Conservation (phyloP, 2,113 vertebrate genomes). For the Nesogale talazaci region DNA sequence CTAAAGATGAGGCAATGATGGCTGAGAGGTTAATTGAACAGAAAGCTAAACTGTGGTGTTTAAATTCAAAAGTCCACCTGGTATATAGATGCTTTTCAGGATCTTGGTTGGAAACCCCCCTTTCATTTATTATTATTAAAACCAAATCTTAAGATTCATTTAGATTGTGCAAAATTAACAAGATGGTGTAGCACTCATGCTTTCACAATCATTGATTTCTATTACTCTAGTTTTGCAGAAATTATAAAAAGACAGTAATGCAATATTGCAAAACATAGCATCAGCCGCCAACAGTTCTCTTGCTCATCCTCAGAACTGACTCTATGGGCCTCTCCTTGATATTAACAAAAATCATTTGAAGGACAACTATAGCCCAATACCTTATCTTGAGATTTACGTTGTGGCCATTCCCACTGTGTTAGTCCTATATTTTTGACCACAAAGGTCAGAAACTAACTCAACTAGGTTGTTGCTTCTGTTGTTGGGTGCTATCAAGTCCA, state of each 20-base stretch:
- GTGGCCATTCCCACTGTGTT: background rate
- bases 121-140: slow-evolving; percentile 17
- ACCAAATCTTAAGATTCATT: slow-evolving; percentile 49
- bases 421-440: background rate
- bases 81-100: background rate
- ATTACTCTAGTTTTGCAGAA: background rate
- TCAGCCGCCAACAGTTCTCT: background rate
- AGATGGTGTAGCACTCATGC: background rate
- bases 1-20: background rate
- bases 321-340: background rate
- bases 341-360: background rate
- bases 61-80: slow-evolving; percentile 26
- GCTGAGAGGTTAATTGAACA: background rate
- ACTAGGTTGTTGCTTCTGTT: background rate
- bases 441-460: background rate
- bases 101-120: background rate
- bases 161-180: background rate
- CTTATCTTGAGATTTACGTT: background rate
- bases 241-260: background rate
- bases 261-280: slow-evolving; percentile 22
- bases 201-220: background rate
- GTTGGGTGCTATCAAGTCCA: too few species aligned
- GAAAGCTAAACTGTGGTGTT: background rate
- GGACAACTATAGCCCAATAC: background rate
- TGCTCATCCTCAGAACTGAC: background rate